Conservation (phyloP, 2,888 invertebrate genomes). For the Antheraea yamamai region DNA sequence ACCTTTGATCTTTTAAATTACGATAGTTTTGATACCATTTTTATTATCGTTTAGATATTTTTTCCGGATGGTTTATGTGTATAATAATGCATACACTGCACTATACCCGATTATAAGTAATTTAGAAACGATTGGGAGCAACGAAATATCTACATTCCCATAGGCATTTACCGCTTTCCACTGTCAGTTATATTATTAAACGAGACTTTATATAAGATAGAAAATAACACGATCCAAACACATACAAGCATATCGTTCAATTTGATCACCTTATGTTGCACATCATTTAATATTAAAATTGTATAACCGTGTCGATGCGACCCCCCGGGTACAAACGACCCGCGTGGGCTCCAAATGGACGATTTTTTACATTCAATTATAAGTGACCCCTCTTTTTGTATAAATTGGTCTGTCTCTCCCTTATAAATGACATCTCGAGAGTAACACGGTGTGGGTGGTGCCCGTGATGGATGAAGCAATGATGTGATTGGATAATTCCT, state of each 20-base stretch:
- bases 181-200: not conserved
- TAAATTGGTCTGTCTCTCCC: constrained; percentile 76
- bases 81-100: no score
- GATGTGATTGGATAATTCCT: constrained; percentile 50
- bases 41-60: no score
- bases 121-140: not conserved
- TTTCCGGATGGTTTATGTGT: no score
- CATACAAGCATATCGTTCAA: constrained; percentile 35
- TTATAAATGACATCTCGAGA: constrained; percentile 70
- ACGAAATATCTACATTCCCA: no score
- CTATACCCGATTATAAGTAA: not conserved
- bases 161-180: no score
- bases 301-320: constrained; percentile 52
- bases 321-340: constrained; percentile 32
- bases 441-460: constrained; percentile 70
- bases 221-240: constrained; percentile 25
- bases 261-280: constrained; percentile 52
- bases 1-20: no score
- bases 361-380: constrained; percentile 80
- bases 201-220: not conserved
- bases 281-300: constrained; percentile 72
- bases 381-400: constrained; percentile 70
- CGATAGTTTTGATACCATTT: no score
- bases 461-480: constrained; percentile 56
- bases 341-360: constrained; percentile 54